Conservation (phyloP, 2,113 vertebrate species). For the Psittacula cyanocephala region DNA sequence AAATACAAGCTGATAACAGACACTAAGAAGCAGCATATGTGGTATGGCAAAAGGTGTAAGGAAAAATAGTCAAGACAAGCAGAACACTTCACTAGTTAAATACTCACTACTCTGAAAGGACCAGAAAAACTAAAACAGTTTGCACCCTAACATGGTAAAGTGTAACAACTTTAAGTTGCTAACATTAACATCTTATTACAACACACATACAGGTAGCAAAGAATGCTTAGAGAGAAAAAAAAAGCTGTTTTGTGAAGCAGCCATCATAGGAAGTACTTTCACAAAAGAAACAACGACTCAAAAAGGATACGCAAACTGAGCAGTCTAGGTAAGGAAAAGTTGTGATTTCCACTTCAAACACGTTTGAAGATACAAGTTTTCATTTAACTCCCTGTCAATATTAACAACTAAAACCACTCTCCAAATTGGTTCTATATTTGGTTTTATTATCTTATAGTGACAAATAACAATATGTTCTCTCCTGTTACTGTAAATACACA, state of each 20-base stretch:
- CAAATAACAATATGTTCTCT: not conserved
- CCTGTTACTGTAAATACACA: fast-evolving
- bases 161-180: not conserved
- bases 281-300: not conserved
- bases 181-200: not conserved
- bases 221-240: not conserved
- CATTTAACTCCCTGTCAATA: not conserved
- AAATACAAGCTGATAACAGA: not conserved
- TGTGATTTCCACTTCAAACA: not conserved
- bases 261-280: not conserved
- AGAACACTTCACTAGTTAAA: not conserved
- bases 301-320: not conserved
- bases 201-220: not conserved
- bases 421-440: not conserved
- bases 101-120: not conserved
- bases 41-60: not conserved
- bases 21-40: not conserved
- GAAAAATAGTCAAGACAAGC: not conserved
- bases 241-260: not conserved
- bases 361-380: not conserved
- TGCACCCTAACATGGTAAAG: not conserved
- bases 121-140: not conserved
- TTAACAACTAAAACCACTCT: not conserved
- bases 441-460: not conserved
- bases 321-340: not conserved